These are phyloP conservation scores for Nemoura dubitans DNA, from an alignment of 2,888 invertebrate species.

Conservation along the genomic window DNA sequence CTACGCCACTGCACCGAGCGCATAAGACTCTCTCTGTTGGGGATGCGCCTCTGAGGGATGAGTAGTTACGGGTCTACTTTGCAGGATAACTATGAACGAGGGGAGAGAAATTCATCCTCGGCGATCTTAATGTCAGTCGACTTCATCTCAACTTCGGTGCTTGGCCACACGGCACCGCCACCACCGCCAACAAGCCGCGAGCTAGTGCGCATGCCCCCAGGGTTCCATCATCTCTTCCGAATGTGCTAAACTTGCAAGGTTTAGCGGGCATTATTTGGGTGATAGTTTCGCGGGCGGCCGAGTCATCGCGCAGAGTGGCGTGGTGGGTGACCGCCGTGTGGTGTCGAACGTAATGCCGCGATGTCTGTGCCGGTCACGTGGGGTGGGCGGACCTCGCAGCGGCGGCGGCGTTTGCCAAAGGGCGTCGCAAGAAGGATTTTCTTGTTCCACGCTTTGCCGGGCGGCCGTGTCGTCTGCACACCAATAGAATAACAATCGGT, in stretches of 20 bases:
- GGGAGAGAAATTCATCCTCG: not conserved
- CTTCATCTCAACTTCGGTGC: too few relatives aligned
- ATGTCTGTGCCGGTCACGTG: constrained; percentile 16
- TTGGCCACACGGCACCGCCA: too few relatives aligned
- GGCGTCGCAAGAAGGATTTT: constrained; percentile 19
- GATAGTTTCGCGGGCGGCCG: too few relatives aligned
- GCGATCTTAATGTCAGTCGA: not conserved
- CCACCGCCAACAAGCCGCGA: too few relatives aligned
- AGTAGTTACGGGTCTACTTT: not conserved
- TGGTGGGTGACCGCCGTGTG: not conserved
- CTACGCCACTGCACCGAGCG: too few relatives aligned
- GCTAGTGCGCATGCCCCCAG: not conserved
- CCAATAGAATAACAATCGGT: constrained; percentile 28
- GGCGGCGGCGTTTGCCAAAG: not conserved
- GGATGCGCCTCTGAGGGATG: not conserved
- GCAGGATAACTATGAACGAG: not conserved
- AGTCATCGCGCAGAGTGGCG: not conserved
- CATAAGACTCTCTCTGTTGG: not conserved
- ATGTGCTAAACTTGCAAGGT: not conserved
- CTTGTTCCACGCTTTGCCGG: not conserved
- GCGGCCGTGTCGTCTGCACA: too few relatives aligned
- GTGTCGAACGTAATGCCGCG: not conserved
- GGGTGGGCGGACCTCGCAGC: not conserved
- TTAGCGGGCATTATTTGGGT: too few relatives aligned
- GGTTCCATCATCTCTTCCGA: not conserved